Evolutionary conservation across 1,140 invertebrate species (phyloP), one percentile per base, ranked within the genome.

Genomic region (Stenopsyche tienmushanensis): DNA sequence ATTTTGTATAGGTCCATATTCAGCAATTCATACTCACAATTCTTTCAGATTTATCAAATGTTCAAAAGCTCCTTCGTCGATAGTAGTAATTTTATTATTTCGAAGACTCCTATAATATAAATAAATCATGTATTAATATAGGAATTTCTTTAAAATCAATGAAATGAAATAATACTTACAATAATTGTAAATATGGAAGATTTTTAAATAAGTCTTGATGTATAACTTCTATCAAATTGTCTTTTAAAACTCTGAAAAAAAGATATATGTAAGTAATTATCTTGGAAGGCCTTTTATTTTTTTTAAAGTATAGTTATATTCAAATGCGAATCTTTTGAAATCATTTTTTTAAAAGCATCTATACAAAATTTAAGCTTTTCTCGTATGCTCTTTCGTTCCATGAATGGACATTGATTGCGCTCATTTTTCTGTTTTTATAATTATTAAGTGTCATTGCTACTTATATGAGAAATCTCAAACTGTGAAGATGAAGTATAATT

Each of bases 211-310:
- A 77, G 67, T 77, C 70, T 52, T 77, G 67, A 41, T 73, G 75
- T 66, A 84, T 76, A 41, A 69, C 73, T 65, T 78, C 71, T 53
- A 84, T 77, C 34, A 67, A 65, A 74, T 84, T 84, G 53, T 75
- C 67, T 66, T 78, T 75, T 66, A 84, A 73, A 66, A 76, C 73
- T 45, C 83, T 83, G 72, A 26, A 73, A 72, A 44, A 58, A 18
- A 65, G 64, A 50, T n/a, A n/a, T n/a, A n/a, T n/a, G n/a, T n/a
- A n/a, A n/a, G n/a, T n/a, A n/a, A n/a, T n/a, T n/a, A n/a, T n/a
- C n/a, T n/a, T n/a, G n/a, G n/a, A n/a, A n/a, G n/a, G n/a, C n/a
- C n/a, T n/a, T n/a, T n/a, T n/a, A n/a, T n/a, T n/a, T n/a, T n/a
- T n/a, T n/a, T n/a, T n/a, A n/a, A n/a, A n/a, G n/a, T n/a, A n/a